Conservation (phyloP, 1,140 invertebrate genomes). For the Anthonomus grandis region DNA sequence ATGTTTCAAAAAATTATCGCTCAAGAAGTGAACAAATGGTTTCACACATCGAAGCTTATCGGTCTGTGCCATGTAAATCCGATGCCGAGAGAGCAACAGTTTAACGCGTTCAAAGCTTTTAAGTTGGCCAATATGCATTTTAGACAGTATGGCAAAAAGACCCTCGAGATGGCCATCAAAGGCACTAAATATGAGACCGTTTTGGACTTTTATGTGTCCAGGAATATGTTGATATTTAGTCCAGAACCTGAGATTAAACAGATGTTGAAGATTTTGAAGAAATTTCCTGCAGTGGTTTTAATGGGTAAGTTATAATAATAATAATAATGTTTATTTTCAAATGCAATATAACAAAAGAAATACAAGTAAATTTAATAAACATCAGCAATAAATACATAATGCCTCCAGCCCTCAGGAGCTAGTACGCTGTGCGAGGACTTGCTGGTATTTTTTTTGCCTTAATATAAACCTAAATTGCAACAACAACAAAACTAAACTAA, state of each 20-base stretch:
- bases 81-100: constrained; percentile 57
- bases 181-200: constrained; percentile 61
- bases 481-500: too few relatives aligned
- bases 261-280: constrained; percentile 60
- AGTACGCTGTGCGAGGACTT: too few relatives aligned
- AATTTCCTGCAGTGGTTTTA: constrained; percentile 60
- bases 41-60: constrained; percentile 66
- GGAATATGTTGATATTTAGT: constrained; percentile 62
- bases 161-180: constrained; percentile 58
- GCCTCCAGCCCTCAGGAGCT: too few relatives aligned
- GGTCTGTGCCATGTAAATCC: constrained; percentile 68
- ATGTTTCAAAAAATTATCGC: constrained; percentile 68
- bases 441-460: too few relatives aligned
- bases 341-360: too few relatives aligned
- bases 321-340: too few relatives aligned
- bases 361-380: too few relatives aligned
- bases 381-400: too few relatives aligned
- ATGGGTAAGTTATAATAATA: too few relatives aligned
- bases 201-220: constrained; percentile 55
- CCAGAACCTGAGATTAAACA: constrained; percentile 55
- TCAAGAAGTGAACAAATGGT: constrained; percentile 64
- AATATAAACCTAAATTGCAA: too few relatives aligned
- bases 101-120: constrained; percentile 58
- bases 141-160: constrained; percentile 59
- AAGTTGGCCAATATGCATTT: constrained; percentile 63